Percentiles rank a stretch among this genome's conserved stretches.
phyloP scores from a whole-genome alignment of 35 echinoderm and acorn worm species.

The Lytechinus pictus region DNA sequence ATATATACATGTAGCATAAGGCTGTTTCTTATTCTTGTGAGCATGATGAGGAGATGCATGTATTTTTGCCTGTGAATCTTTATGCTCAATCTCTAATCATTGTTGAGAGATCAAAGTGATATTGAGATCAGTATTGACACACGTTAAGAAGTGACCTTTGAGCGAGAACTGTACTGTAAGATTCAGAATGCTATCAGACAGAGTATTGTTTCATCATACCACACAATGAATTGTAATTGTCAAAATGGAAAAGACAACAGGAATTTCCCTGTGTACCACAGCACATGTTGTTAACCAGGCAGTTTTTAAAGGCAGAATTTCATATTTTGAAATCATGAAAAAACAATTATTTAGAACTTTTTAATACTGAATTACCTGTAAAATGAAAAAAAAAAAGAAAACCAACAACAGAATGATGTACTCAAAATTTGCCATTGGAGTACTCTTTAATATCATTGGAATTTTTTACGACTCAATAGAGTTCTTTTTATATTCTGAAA shows the following conservation, averaged over 20 bases:
- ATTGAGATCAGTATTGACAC: neutral
- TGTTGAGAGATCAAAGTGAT: neutral
- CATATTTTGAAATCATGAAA: no score
- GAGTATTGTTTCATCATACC: neutral
- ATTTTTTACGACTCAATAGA: no score
- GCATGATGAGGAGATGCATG: neutral
- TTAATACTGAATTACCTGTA: no score
- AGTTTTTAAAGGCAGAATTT: no score
- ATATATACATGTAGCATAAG: neutral
- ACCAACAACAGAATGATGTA: no score
- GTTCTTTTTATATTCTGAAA: no score
- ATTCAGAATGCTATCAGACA: neutral
- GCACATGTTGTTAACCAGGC: no score
- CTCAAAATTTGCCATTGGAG: no score
- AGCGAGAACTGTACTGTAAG: neutral
- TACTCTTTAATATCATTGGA: no score
- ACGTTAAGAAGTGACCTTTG: constrained; percentile 17
- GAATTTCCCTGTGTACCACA: no score
- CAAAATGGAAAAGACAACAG: neutral
- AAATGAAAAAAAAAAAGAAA: no score
- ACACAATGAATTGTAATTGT: neutral
- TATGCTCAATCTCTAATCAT: neutral
- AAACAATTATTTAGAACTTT: no score
- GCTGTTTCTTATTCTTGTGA: neutral
- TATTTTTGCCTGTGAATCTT: neutral